Evolutionary conservation across 2,797 vertebrate species (phyloP).

Genomic region (Phyllotis vaccarum): DNA sequence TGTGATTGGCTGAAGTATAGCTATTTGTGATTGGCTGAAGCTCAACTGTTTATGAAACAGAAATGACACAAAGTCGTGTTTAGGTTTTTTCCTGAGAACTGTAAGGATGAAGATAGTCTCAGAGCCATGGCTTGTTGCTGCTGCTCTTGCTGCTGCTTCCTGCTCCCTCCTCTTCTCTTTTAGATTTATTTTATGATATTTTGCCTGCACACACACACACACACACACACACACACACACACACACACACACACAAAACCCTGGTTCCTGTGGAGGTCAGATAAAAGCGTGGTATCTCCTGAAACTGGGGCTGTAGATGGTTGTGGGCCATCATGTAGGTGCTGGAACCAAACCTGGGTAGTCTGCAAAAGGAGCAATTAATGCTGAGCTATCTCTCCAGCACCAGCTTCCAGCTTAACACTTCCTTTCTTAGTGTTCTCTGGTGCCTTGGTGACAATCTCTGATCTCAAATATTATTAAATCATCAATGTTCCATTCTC

Average conservation of each 20-base stretch:
- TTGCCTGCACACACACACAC: background rate
- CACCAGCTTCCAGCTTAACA: background rate
- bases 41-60: background rate
- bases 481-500: background rate
- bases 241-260: background rate
- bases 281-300: background rate
- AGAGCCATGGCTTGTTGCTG: background rate
- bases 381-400: background rate
- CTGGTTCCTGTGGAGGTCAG: background rate
- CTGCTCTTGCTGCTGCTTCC: background rate
- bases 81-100: background rate
- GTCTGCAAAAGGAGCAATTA: background rate
- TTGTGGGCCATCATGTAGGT: background rate
- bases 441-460: background rate
- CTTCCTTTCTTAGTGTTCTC: background rate
- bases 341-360: background rate
- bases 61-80: background rate
- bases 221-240: background rate
- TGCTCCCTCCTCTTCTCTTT: background rate
- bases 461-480: background rate
- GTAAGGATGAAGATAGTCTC: background rate
- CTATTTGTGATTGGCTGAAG: background rate
- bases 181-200: background rate
- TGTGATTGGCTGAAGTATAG: background rate
- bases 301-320: background rate